A percentile compares a stretch with the other conserved stretches of the same genome.
Conservation (phyloP, 2,797 vertebrate genomes). For the Tachyglossus aculeatus region DNA sequence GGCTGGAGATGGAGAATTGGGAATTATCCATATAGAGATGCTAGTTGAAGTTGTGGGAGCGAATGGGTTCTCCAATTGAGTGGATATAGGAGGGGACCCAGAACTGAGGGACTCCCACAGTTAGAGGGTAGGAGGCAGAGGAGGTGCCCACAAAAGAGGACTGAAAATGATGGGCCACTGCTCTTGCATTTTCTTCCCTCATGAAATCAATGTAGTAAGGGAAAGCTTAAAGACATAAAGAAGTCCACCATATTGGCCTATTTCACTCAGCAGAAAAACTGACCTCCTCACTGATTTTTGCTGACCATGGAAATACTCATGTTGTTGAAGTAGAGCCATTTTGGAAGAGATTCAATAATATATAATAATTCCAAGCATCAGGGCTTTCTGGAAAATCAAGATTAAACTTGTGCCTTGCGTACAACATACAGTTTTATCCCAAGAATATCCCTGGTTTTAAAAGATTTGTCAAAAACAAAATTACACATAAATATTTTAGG, state of each 20-base stretch:
- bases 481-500: neutral
- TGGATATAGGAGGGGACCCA: no score
- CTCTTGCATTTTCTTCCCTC: neutral
- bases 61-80: no score
- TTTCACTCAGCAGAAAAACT: conserved; percentile 26
- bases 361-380: neutral
- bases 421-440: neutral
- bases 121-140: no score
- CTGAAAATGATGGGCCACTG: no score
- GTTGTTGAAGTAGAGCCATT: conserved; percentile 2
- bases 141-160: no score
- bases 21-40: no score
- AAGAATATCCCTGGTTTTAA: neutral
- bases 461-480: neutral
- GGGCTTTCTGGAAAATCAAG: neutral
- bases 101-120: no score
- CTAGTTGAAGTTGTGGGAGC: no score
- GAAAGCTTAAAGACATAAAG: neutral
- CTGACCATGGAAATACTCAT: neutral
- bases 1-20: no score
- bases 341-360: neutral
- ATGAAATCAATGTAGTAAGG: neutral
- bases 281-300: neutral
- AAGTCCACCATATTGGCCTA: neutral
- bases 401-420: conserved; percentile 1